Base-by-base conservation (phyloP, 2,113 vertebrate genomes). In the Lonchura striata region DNA sequence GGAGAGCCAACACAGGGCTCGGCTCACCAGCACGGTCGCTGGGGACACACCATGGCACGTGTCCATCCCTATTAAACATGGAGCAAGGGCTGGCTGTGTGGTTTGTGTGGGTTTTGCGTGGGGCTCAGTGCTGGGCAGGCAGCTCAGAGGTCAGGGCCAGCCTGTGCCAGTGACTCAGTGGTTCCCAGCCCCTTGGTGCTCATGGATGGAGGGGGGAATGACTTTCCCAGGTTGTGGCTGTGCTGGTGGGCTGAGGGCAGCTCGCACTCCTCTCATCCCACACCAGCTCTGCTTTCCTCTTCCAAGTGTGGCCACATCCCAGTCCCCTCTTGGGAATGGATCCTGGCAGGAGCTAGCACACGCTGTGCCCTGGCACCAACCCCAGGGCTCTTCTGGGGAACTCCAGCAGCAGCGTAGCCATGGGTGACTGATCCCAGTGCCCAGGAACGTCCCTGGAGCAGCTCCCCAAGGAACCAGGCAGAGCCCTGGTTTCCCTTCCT, bases 21-120 rank as follows among this genome's bases (percentile, higher is more conserved):
- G 11, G 37, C 24, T 50, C 53, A 10, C 49, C 1, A 52, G 12
- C 6, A 2, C 0, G 0, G 86, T 33, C 20, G 6, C 47, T 1
- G 0, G 61, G 70, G 41, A 30, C 68, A 47, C 0, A 0, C n/a
- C 0, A 0, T 2, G 6, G 15, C 47, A 8, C 0, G 2, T 10
- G 24, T 50, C 81, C 5, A 22, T 91, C 49, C 70, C 46, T 53
- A 94, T 95, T 94, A 97, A 97, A 96, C 10, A n/a, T 15, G 25
- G 70, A 95, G 86, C 50, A 52, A 75, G 49, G 53, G 89, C 15
- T 54, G 54, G 2, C 16, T 79, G 56, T 2, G 27, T 60, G 87
- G 46, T 27, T 28, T 41, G 13, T 75, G n/a, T 56, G 44, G 56
- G 37, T 33, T 20, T 54, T 54, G 28, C 28, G 19, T 0, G 5